Conservation (phyloP, 2,888 invertebrate species). For the Polietes domitor region DNA sequence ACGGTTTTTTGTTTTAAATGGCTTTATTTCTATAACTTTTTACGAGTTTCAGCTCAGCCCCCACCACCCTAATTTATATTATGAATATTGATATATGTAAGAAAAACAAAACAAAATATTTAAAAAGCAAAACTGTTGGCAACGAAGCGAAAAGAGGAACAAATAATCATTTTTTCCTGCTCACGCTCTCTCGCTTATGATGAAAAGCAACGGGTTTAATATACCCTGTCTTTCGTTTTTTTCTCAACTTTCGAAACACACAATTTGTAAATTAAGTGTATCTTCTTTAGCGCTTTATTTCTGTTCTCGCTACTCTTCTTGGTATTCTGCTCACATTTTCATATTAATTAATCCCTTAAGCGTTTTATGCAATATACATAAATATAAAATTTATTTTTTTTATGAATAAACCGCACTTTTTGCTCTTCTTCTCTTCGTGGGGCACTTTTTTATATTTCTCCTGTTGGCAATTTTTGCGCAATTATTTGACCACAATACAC, state of each 20-base stretch:
- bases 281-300: neutral
- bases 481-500: constrained; percentile 13
- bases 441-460: constrained; percentile 1
- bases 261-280: neutral
- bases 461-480: constrained; percentile 25
- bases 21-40: constrained; percentile 46
- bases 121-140: neutral
- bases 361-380: constrained; percentile 2
- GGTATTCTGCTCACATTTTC: constrained; percentile 7
- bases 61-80: constrained; percentile 16
- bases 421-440: neutral
- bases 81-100: constrained; percentile 43
- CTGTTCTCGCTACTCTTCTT: neutral
- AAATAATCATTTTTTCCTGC: constrained; percentile 14
- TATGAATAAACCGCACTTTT: neutral
- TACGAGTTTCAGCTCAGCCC: constrained; percentile 47
- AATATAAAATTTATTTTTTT: neutral
- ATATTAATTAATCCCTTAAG: constrained; percentile 46
- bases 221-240: neutral
- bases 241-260: neutral
- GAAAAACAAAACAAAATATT: neutral
- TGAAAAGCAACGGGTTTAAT: neutral
- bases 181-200: neutral
- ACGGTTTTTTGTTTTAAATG: constrained; percentile 8
- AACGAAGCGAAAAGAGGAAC: neutral